Evolutionary conservation across 2,797 vertebrate genomes (phyloP), one percentile per base, ranked within the genome.

Genomic region (Hylomyscus alleni): DNA sequence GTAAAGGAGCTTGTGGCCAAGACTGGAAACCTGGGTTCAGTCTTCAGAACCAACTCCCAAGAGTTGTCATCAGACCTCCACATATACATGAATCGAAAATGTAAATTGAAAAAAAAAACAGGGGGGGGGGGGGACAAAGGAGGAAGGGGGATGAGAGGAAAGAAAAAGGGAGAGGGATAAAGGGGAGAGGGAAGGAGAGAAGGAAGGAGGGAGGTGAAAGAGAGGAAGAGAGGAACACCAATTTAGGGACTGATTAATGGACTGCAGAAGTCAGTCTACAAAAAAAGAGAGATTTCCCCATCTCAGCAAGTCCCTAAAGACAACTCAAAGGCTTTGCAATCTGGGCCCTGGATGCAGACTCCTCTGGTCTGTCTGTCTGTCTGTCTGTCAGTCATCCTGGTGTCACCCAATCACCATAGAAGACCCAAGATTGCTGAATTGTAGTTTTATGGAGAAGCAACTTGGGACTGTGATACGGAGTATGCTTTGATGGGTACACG

Each of bases 311-410:
- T 10, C 60, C 85, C 90, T 4, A 37, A 47, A 19, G 40, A 54
- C 0, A 29, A 34, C 19, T 4, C 31, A 3, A 10, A 5, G 78
- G 37, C 80, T 47, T 34, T 20, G 40, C 29, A 31, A 77, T 31
- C 1, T 0, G 47, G 56, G 29, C 67, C 80, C 80, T 37, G 60
- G 26, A 13, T 3, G 1, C 72, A 40, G 52, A 26, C 34, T 24
- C 1, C 62, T 24, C 22, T 37, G 83, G n/a, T 29, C 62, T 1
- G 60, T 62, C 60, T 29, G 62, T 65, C 62, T 65, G 62, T 65
- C 26, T 29, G 26, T 62, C 94, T 31, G 52, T 95, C 93, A n/a
- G 76, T 96, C 91, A 95, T 29, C 37, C 81, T 75, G 56, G 65
- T 34, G 73, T 85, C 89, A 52, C 60, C 8, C 2, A 47, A 90